These are phyloP conservation scores for Lophius piscatorius DNA, from an alignment of 2,113 vertebrate species.

Conservation along the genomic window DNA sequence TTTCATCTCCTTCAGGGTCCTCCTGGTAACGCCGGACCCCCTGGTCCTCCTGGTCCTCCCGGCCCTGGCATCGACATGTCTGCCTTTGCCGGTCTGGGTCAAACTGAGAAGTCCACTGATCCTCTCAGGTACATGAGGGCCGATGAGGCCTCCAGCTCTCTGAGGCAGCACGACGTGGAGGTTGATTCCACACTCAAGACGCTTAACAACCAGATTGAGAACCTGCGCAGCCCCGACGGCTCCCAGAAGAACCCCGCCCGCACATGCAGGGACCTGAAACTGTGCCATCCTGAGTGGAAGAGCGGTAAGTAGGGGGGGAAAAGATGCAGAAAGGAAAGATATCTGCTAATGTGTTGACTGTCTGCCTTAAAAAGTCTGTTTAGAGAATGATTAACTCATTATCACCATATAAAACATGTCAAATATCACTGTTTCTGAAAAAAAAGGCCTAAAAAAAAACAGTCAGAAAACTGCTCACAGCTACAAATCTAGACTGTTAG, in stretches of 20 bases:
- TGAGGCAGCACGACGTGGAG: constrained; percentile 91
- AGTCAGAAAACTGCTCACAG: no score
- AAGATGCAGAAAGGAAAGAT: background rate
- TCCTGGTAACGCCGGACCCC: constrained; percentile 91
- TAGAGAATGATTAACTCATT: no score
- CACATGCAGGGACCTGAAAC: constrained; percentile 93
- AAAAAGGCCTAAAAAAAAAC: no score
- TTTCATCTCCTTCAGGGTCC: constrained; percentile 83
- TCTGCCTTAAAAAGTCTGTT: no score
- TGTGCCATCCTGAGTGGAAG: constrained; percentile 96
- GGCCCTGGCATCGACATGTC: constrained; percentile 98
- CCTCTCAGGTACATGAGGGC: constrained; percentile 96
- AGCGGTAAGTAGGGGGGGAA: constrained; percentile 83
- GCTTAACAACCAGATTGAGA: constrained; percentile 96
- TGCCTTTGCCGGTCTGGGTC: constrained; percentile 90
- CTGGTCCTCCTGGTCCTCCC: constrained; percentile 94
- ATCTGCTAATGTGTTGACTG: background rate
- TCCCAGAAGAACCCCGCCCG: constrained; percentile 94
- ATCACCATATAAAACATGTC: no score
- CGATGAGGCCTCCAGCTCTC: constrained; percentile 85
- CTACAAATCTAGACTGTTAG: no score
- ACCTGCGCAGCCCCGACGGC: constrained; percentile 92
- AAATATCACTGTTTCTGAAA: no score
- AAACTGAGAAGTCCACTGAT: constrained; percentile 91
- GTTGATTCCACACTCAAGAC: constrained; percentile 94